Evolutionary conservation across 2,888 invertebrate genomes (phyloP).

Genomic region (Stenoptilia bipunctidactyla): DNA sequence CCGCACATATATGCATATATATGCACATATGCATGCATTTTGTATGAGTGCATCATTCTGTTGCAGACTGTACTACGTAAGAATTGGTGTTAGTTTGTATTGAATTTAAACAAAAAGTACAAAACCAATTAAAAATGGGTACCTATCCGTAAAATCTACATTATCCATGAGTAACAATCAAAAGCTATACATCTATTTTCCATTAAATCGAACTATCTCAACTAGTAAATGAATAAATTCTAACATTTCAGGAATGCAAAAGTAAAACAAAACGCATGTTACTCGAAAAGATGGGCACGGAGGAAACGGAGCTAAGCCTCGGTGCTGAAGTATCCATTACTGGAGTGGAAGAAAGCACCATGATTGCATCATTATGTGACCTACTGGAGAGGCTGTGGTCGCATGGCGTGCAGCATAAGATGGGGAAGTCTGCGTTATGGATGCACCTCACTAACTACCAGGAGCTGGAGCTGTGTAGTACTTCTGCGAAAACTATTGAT

Average conservation of each 20-base stretch:
- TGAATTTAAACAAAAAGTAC: too few relatives aligned
- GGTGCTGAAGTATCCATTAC: slow-evolving; percentile 80
- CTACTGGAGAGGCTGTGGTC: slow-evolving; percentile 97
- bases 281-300: slow-evolving; percentile 98
- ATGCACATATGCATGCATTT: too few relatives aligned
- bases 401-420: slow-evolving; percentile 94
- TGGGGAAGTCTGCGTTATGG: slow-evolving; percentile 98
- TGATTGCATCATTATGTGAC: slow-evolving; percentile 98
- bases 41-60: too few relatives aligned
- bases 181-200: too few relatives aligned
- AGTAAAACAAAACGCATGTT: slow-evolving; percentile 98
- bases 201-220: neutral
- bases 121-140: too few relatives aligned
- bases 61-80: too few relatives aligned
- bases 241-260: slow-evolving; percentile 80
- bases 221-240: too few relatives aligned
- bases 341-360: slow-evolving; percentile 95
- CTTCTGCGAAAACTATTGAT: slow-evolving; percentile 61
- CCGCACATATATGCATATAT: too few relatives aligned
- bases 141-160: too few relatives aligned
- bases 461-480: slow-evolving; percentile 80
- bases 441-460: slow-evolving; percentile 92
- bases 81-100: too few relatives aligned
- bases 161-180: too few relatives aligned
- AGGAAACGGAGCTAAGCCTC: slow-evolving; percentile 94